These are phyloP conservation scores for Tokudaia tokunoshimensis DNA, from an alignment of 2,797 vertebrate genomes.

Conservation along the genomic window DNA sequence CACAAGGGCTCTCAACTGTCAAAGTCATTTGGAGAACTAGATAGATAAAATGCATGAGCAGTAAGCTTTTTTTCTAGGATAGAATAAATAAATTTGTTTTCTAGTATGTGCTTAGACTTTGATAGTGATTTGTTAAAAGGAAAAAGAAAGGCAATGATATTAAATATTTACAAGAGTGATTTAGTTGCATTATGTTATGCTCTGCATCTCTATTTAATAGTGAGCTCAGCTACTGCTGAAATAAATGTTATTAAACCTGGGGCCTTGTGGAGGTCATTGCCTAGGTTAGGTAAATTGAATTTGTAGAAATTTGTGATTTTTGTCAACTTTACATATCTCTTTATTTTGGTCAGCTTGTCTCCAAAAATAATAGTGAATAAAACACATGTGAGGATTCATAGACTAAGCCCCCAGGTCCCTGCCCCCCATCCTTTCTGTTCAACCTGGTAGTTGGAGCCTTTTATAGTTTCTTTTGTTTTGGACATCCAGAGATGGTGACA, in stretches of 20 bases:
- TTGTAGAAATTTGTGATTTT: conserved; percentile 88
- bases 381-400: conserved; percentile 78
- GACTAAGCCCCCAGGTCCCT: conserved; percentile 65
- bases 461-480: conserved; percentile 69
- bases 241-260: conserved; percentile 87
- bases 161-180: conserved; percentile 91
- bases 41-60: conserved; percentile 89
- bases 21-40: conserved; percentile 89
- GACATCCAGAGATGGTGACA: conserved; percentile 60
- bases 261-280: conserved; percentile 87
- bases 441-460: conserved; percentile 67
- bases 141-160: conserved; percentile 86
- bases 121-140: conserved; percentile 89
- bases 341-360: conserved; percentile 80
- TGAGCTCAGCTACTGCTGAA: conserved; percentile 88
- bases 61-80: conserved; percentile 85
- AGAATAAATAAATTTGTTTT: conserved; percentile 91
- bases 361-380: conserved; percentile 85
- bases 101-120: conserved; percentile 87
- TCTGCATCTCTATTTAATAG: conserved; percentile 86
- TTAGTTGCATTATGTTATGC: conserved; percentile 89
- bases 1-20: conserved; percentile 89
- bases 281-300: conserved; percentile 87
- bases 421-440: conserved; percentile 49
- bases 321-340: conserved; percentile 84